Evolutionary conservation across 2,113 vertebrate species (phyloP).

Genomic region (Elanoides forficatus): DNA sequence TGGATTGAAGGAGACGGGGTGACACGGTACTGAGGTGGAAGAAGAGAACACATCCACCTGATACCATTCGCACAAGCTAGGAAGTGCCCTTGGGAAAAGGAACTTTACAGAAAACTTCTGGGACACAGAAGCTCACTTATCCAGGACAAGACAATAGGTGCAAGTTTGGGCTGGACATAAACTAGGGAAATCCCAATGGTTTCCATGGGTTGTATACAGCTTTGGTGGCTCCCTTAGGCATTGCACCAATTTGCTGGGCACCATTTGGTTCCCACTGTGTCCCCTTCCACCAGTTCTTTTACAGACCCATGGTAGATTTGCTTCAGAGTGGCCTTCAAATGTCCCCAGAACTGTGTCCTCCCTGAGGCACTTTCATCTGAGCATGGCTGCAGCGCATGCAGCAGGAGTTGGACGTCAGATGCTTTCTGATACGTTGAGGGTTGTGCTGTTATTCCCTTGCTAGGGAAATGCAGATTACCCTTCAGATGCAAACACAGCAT

Average conservation of each 20-base stretch:
- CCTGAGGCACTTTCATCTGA: background rate
- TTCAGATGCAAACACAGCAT: background rate
- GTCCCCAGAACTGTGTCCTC: background rate
- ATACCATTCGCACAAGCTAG: background rate
- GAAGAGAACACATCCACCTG: background rate
- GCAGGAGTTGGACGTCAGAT: background rate
- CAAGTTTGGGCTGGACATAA: background rate
- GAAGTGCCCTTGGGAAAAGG: background rate
- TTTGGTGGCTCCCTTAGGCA: background rate
- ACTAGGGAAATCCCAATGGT: background rate
- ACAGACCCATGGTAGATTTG: background rate
- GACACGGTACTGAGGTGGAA: background rate
- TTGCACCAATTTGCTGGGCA: background rate
- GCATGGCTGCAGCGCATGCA: accelerated
- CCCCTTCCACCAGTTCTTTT: background rate
- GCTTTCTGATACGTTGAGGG: background rate
- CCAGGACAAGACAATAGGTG: background rate
- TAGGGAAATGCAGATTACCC: background rate
- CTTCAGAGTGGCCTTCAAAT: background rate
- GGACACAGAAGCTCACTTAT: background rate
- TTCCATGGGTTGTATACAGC: background rate
- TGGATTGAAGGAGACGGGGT: background rate
- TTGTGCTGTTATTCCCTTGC: background rate
- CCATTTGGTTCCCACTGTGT: background rate
- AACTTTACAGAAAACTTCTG: background rate